These are phyloP conservation scores for Mactra quadrangularis DNA, from an alignment of 1,140 invertebrate genomes.

Conservation along the genomic window DNA sequence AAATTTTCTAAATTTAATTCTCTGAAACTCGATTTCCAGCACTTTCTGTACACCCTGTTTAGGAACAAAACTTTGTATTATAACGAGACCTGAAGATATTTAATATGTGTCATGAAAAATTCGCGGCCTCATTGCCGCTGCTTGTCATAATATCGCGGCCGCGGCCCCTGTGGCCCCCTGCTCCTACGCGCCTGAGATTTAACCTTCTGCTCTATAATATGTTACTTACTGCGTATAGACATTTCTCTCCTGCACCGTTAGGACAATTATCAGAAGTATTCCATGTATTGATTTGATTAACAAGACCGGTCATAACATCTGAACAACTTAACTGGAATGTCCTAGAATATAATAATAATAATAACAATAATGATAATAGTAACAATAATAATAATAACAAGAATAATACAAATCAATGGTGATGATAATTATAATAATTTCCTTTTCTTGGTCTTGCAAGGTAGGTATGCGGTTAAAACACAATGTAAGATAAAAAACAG, in stretches of 20 bases:
- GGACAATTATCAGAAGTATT: conserved; percentile 60
- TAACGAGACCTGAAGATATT: too few relatives aligned
- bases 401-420: background rate
- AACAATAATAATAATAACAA: background rate
- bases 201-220: too few relatives aligned
- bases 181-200: too few relatives aligned
- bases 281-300: conserved; percentile 65
- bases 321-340: conserved; percentile 41
- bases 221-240: conserved; percentile 80
- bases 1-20: too few relatives aligned
- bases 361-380: too few relatives aligned
- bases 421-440: background rate
- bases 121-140: too few relatives aligned
- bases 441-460: background rate
- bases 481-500: background rate
- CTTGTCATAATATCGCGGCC: too few relatives aligned
- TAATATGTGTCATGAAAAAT: too few relatives aligned
- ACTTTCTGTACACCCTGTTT: too few relatives aligned
- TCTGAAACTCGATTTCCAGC: too few relatives aligned
- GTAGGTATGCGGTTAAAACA: background rate
- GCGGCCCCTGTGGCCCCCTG: too few relatives aligned
- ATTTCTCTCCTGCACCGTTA: conserved; percentile 82
- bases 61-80: too few relatives aligned
- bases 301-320: conserved; percentile 55
- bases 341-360: background rate